Evolutionary conservation across 2,113 vertebrate genomes (phyloP), one percentile per base, ranked within the genome.

Genomic region (Peromyscus leucopus): DNA sequence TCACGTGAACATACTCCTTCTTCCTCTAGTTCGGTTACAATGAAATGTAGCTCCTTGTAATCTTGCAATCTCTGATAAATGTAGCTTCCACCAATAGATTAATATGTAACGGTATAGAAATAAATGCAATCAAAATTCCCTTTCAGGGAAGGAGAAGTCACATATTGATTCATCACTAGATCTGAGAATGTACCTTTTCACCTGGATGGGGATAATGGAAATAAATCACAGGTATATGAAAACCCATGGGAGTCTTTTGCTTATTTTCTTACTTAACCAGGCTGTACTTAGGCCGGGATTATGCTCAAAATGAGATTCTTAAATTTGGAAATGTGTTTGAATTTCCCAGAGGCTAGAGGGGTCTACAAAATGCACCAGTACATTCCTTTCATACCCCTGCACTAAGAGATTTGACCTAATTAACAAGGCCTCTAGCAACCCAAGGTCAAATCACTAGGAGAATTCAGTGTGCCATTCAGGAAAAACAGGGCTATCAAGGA

Each of bases 241-340:
- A 91, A 85, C 2, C 63, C 51, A 80, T 9, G 7, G 10, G 51
- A 94, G 72, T 72, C 48, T 33, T 57, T 61, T 94, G 91, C 76
- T 46, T 79, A 61, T 39, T 63, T 93, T 72, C 82, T 97, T 96
- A 59, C 42, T 94, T 95, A 95, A 91, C 80, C 74, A 94, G 57
- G 93, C 80, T 96, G 36, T 87, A 71, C 22, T 74, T 89, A 39
- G 80, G 33, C 36, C 76, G 75, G 24, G 17, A 33, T 36, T 59
- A 31, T 65, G 12, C 42, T 87, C 36, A 96, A n/a, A 94, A 65
- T 28, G 65, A 94, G 82, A 84, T 97, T 97, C 89, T 94, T 72
- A 94, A 80, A 84, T 39, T 61, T 96, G 33, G 71, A 69, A 67
- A 28, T 88, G 24, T 33, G 33, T 86, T 89, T 42, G n/a, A 89